Conservation (phyloP, 2,888 invertebrate genomes). For the Hypolimnas misippus region DNA sequence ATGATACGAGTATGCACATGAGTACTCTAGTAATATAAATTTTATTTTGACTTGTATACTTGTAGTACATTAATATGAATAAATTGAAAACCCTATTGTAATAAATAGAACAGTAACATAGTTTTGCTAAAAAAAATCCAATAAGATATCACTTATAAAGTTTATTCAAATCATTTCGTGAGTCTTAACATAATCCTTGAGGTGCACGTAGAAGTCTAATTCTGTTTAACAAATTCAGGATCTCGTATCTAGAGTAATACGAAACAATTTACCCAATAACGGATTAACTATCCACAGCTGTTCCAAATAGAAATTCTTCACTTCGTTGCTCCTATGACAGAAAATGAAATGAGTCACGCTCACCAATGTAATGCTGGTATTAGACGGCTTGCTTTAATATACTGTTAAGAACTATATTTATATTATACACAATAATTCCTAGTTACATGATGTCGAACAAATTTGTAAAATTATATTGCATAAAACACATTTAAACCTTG, state of each 20-base stretch:
- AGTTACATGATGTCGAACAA: too few species aligned
- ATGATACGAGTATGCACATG: too few species aligned
- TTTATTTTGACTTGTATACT: too few species aligned
- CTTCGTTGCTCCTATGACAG: slow-evolving; percentile 42
- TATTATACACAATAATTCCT: background rate
- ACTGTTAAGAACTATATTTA: background rate
- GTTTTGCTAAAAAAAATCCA: too few species aligned
- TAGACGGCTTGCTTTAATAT: slow-evolving; percentile 6
- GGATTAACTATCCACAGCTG: slow-evolving; percentile 45
- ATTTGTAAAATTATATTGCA: too few species aligned
- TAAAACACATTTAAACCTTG: too few species aligned
- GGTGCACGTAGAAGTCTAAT: background rate
- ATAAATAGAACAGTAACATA: too few species aligned
- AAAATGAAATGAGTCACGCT: slow-evolving; percentile 44
- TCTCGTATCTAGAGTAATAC: slow-evolving; percentile 26
- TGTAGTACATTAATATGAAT: too few species aligned
- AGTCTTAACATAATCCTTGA: too few species aligned
- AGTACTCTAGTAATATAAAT: too few species aligned
- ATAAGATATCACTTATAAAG: too few species aligned
- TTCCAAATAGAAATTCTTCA: slow-evolving; percentile 44
- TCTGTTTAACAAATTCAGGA: slow-evolving; percentile 10
- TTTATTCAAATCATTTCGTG: background rate
- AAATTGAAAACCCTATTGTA: too few species aligned
- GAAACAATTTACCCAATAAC: slow-evolving; percentile 75
- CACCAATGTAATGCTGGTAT: slow-evolving; percentile 16